These are phyloP conservation scores for fruit fly (Drosophila melanogaster) DNA, from an alignment of 1,140 invertebrate species.

Conservation along the genomic window DNA sequence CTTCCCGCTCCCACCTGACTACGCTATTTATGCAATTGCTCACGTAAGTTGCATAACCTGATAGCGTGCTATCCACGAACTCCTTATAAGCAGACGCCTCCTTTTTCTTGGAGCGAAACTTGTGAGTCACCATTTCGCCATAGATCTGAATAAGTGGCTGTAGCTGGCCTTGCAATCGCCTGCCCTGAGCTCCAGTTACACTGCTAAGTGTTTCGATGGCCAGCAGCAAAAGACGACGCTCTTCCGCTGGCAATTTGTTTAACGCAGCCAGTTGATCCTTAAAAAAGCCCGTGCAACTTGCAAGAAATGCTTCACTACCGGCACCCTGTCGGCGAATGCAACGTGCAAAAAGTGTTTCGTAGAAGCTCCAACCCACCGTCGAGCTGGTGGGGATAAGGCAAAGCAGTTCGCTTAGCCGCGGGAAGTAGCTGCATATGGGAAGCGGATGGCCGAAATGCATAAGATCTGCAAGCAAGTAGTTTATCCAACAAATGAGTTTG, in stretches of 20 bases:
- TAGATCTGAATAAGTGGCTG: slow-evolving; percentile 67
- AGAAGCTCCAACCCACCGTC: slow-evolving; percentile 48
- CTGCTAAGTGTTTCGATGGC: slow-evolving; percentile 65
- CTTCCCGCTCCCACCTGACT: slow-evolving; percentile 24
- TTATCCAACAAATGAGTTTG: neutral
- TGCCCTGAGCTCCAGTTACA: slow-evolving; percentile 43
- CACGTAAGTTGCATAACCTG: slow-evolving; percentile 57
- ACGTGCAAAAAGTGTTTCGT: slow-evolving; percentile 57
- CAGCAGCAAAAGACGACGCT: slow-evolving; percentile 59
- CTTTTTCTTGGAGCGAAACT: slow-evolving; percentile 60
- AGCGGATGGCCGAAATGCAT: slow-evolving; percentile 65
- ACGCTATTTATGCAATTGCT: slow-evolving; percentile 63
- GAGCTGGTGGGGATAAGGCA: slow-evolving; percentile 23
- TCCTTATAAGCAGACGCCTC: slow-evolving; percentile 44
- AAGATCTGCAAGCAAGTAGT: slow-evolving; percentile 30
- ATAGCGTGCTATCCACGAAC: slow-evolving; percentile 55
- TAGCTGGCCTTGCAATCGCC: slow-evolving; percentile 58
- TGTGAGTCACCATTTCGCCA: slow-evolving; percentile 55
- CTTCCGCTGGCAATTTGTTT: slow-evolving; percentile 8
- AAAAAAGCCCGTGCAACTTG: slow-evolving; percentile 45
- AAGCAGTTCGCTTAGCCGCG: slow-evolving; percentile 35
- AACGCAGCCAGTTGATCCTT: slow-evolving; percentile 17
- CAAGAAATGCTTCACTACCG: slow-evolving; percentile 44
- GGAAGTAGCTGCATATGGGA: slow-evolving; percentile 49
- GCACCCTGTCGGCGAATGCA: slow-evolving; percentile 50